Evolutionary conservation across 1,140 invertebrate genomes (phyloP).

Genomic region (Drosophila athabasca): DNA sequence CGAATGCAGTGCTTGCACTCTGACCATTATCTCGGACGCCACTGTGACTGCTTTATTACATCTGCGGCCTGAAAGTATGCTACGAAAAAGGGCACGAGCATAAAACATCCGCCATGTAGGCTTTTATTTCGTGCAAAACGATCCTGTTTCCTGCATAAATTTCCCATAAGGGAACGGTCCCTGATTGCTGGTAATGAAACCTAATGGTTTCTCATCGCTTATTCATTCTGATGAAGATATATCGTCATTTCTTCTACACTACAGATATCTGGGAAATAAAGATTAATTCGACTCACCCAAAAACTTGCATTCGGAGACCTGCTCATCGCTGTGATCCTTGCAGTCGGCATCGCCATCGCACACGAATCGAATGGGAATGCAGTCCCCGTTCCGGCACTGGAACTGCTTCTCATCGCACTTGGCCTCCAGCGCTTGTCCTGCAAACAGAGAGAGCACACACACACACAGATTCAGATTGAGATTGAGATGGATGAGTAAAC

Average conservation of each 20-base stretch:
- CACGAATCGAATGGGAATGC: conserved; percentile 92
- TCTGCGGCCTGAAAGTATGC: conserved; percentile 61
- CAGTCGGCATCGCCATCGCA: conserved; percentile 92
- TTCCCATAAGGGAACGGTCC: no score
- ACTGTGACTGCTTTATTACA: conserved; percentile 35
- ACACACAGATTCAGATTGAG: conserved; percentile 19
- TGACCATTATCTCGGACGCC: conserved; percentile 31
- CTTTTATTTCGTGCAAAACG: no score
- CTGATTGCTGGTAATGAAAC: no score
- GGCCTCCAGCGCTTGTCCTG: conserved; percentile 69
- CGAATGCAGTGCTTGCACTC: not conserved
- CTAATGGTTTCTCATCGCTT: no score
- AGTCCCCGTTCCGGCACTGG: conserved; percentile 90
- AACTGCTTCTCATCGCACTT: conserved; percentile 90
- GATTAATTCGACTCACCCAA: conserved; percentile 72
- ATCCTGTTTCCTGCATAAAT: no score
- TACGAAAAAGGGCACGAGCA: no score
- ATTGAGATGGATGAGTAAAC: conserved; percentile 42
- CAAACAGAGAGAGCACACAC: conserved; percentile 6
- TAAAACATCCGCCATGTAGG: no score
- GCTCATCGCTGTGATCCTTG: conserved; percentile 91
- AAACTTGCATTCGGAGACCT: conserved; percentile 88
- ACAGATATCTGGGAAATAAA: no score
- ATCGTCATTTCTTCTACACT: no score
- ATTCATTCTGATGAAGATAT: no score